Percentiles rank a stretch among this genome's conserved stretches.
Conservation (phyloP, 2,113 vertebrate genomes). For the Lonchura striata region DNA sequence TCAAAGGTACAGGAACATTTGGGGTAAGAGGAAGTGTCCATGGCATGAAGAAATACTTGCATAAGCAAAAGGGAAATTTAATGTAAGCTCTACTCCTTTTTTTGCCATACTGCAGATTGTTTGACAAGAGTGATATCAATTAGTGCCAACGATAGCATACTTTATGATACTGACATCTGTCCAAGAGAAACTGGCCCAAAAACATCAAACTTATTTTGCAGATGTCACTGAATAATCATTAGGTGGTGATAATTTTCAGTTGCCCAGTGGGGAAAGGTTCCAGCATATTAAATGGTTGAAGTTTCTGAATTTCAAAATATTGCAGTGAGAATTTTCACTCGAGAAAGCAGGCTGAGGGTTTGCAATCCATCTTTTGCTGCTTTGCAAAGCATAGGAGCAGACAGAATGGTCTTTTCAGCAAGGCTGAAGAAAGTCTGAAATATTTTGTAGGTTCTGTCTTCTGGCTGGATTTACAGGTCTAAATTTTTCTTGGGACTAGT, state of each 20-base stretch:
- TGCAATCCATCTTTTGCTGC: background rate
- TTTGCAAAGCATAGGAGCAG: background rate
- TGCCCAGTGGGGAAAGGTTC: background rate
- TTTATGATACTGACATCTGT: constrained; percentile 25
- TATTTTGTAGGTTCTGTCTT: background rate
- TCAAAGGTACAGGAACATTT: background rate
- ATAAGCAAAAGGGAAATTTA: background rate
- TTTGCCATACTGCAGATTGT: background rate
- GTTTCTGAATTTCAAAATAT: background rate
- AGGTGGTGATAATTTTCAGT: constrained; percentile 6
- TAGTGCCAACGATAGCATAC: background rate
- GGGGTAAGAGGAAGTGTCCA: background rate
- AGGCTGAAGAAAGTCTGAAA: background rate
- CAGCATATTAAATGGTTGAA: background rate
- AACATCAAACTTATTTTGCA: constrained; percentile 30
- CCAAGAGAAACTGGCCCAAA: background rate
- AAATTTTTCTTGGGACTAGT: background rate
- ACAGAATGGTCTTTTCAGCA: background rate
- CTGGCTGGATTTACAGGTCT: background rate
- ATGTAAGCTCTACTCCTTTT: background rate
- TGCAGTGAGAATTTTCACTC: background rate
- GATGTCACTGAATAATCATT: constrained; percentile 47
- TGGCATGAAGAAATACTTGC: background rate
- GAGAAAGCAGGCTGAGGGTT: background rate
- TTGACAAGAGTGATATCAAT: background rate